Base-by-base conservation (phyloP, 2,888 invertebrate species). In the Sphinx pinastri region DNA sequence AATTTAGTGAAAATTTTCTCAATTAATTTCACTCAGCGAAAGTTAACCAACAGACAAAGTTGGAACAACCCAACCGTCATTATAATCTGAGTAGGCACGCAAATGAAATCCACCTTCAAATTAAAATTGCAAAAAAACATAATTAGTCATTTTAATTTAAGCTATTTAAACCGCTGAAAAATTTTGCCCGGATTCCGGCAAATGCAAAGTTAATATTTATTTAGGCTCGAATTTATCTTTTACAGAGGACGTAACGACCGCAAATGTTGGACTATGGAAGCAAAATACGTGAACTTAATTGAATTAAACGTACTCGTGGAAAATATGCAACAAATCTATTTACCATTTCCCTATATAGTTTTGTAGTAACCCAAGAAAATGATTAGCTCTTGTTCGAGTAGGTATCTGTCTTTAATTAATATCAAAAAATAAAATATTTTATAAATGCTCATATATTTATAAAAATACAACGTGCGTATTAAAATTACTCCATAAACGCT, bases 21-120 rank as follows among this genome's bases (percentile, higher is more conserved):
- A 84, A 84, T 86, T 84, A 82, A 85, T 85, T 85, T 83, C 78
- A 79, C 79, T 81, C 78, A 76, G 79, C 76, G 77, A 77, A 81
- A 83, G 81, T 84, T 82, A 79, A 81, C 79, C 78, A 82, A 83
- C 84, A 81, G 79, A 78, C 73, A 76, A 84, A 84, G 83, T 85
- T 85, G 68, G 79, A 77, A 78, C 76, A 78, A 74, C 76, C 76
- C 74, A n/a, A 76, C 78, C 80, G 78, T 76, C 76, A 77, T 83
- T 84, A 80, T 81, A 83, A 81, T 81, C 79, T 79, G 77, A 79
- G 73, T 74, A 68, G 63, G 49, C 49, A 75, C 73, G 73, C 68
- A 78, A 83, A 82, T 79, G 76, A 79, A 77, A 75, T 77, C 77
- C 78, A 80, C 79, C 79, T 79, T 79, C 72, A 73, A 77, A 74